A percentile compares a stretch with the other conserved stretches of the same genome.
Evolutionary conservation across 1,140 invertebrate species (phyloP).

Genomic region (Teleogryllus occipitalis): DNA sequence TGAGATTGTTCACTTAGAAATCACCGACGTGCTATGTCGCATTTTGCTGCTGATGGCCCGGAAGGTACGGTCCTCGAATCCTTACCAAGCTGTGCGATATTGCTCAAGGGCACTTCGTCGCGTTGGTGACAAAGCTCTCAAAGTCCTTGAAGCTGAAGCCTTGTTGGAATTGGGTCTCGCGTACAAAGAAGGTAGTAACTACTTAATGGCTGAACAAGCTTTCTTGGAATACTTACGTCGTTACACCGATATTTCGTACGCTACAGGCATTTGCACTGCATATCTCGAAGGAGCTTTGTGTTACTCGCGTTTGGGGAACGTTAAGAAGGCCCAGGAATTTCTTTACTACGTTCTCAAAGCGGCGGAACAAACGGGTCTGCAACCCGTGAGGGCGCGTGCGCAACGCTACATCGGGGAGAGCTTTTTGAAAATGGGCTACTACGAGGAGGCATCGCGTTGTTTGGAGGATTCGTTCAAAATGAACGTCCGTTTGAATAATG

Average conservation of each 20-base stretch:
- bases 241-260: not conserved
- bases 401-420: not conserved
- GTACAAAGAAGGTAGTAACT: not conserved
- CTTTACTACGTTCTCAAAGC: not conserved
- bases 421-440: not conserved
- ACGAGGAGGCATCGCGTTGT: not conserved
- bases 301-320: not conserved
- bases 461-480: not conserved
- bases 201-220: not conserved
- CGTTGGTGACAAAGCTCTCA: not conserved
- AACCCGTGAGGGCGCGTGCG: not conserved
- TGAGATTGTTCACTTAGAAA: not conserved
- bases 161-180: not conserved
- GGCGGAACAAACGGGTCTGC: not conserved
- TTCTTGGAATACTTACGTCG: not conserved
- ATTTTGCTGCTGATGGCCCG: not conserved
- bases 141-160: not conserved
- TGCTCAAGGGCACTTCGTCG: not conserved
- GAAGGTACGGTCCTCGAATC: not conserved
- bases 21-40: not conserved
- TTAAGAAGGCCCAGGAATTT: not conserved
- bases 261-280: not conserved
- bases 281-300: not conserved
- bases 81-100: not conserved
- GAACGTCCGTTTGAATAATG: not conserved